phyloP scores from a whole-genome alignment of 2,113 vertebrate species.

The Antechinus stuartii region DNA sequence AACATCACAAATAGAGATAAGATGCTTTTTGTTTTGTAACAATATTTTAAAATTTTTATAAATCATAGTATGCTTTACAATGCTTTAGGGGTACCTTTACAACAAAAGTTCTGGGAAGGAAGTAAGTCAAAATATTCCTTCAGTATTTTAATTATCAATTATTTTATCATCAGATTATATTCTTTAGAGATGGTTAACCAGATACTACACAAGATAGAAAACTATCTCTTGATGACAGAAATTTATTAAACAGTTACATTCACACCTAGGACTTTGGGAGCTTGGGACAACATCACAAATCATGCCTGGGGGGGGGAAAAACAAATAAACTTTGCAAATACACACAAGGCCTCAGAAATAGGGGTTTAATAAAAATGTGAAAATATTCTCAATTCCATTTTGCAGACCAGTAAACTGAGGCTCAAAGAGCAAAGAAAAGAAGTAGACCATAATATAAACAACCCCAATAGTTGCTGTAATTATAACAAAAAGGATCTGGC shows the following conservation, averaged over 20 bases:
- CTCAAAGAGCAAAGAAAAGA: neutral
- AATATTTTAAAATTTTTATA: neutral
- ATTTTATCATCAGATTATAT: neutral
- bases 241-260: neutral
- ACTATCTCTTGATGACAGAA: neutral
- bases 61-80: neutral
- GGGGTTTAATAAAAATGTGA: neutral
- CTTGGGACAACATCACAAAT: neutral
- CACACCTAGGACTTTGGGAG: neutral
- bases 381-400: neutral
- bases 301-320: neutral
- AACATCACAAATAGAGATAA: neutral
- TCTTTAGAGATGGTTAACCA: neutral
- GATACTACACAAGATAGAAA: neutral
- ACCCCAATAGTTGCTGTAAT: neutral
- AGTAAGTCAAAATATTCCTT: neutral
- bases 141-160: neutral
- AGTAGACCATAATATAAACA: neutral
- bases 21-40: neutral
- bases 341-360: too few species aligned
- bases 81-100: neutral
- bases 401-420: neutral
- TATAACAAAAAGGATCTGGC: neutral
- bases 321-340: neutral
- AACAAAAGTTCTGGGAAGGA: neutral